phyloP scores from a whole-genome alignment of 1,140 invertebrate genomes.

The Metopolophium dirhodum region DNA sequence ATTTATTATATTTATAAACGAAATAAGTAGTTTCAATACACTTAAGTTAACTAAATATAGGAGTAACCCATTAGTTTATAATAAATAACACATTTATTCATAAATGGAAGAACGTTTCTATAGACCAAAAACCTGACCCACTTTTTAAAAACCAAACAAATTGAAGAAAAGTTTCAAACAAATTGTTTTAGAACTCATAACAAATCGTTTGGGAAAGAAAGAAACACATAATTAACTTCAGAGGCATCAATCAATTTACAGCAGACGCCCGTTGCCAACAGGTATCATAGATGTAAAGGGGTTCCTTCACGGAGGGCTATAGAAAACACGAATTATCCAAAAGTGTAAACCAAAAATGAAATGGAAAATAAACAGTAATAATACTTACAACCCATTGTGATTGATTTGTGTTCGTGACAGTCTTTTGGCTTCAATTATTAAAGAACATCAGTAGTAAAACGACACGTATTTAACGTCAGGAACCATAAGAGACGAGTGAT shows the following conservation, averaged over 20 bases:
- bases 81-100: not conserved
- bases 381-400: slow-evolving; percentile 53
- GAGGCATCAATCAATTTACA: not conserved
- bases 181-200: not conserved
- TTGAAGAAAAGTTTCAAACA: not conserved
- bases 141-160: slow-evolving; percentile 1
- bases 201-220: not conserved
- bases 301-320: not conserved
- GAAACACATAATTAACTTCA: not conserved
- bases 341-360: not conserved
- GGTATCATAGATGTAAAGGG: not conserved
- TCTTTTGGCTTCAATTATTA: slow-evolving; percentile 17
- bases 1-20: not conserved
- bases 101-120: not conserved
- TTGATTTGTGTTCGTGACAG: not conserved
- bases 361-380: not conserved
- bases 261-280: not conserved
- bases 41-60: not conserved
- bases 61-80: not conserved
- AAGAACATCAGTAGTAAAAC: slow-evolving; percentile 32
- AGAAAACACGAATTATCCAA: not conserved
- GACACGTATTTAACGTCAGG: slow-evolving; percentile 27
- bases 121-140: slow-evolving; percentile 31
- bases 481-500: slow-evolving; percentile 43
- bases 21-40: not conserved